Conservation (phyloP, 2,888 invertebrate species). For the Caenorhabditis sulstoni region DNA sequence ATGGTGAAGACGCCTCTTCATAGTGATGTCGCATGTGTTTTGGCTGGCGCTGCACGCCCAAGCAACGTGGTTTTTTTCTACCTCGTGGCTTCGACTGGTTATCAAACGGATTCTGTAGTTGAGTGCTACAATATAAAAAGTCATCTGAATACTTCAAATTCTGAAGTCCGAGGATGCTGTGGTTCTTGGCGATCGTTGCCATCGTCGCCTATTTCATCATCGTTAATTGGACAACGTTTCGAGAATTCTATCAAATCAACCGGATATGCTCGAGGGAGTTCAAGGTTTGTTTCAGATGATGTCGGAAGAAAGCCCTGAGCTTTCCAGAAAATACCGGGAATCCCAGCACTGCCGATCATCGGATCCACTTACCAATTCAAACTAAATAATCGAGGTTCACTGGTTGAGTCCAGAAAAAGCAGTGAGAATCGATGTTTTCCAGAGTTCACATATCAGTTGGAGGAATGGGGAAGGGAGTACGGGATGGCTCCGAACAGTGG, state of each 20-base stretch:
- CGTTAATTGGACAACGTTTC: background rate
- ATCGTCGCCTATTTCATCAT: background rate
- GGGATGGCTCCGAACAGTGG: constrained; percentile 28
- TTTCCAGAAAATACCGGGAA: constrained; percentile 33
- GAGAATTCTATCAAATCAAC: constrained; percentile 31
- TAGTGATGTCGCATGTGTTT: background rate
- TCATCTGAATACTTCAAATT: background rate
- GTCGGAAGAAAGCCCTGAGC: background rate
- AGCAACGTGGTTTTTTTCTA: background rate
- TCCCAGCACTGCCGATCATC: constrained; percentile 29
- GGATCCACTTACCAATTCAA: constrained; percentile 51
- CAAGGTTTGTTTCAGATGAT: background rate
- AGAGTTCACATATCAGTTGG: constrained; percentile 61
- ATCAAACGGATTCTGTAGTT: background rate
- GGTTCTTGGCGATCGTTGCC: background rate
- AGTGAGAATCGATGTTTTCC: constrained; percentile 1
- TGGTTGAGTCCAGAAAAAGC: too few relatives aligned
- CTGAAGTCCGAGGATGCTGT: background rate
- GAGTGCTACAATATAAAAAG: background rate
- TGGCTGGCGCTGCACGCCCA: background rate
- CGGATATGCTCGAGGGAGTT: constrained; percentile 33
- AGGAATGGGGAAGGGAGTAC: constrained; percentile 52
- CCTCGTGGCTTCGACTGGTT: constrained; percentile 4
- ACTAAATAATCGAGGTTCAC: constrained; percentile 31
- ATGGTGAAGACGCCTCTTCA: background rate